Base-by-base conservation (phyloP, 2,113 vertebrate genomes). In the Dunckerocampus dactyliophorus region DNA sequence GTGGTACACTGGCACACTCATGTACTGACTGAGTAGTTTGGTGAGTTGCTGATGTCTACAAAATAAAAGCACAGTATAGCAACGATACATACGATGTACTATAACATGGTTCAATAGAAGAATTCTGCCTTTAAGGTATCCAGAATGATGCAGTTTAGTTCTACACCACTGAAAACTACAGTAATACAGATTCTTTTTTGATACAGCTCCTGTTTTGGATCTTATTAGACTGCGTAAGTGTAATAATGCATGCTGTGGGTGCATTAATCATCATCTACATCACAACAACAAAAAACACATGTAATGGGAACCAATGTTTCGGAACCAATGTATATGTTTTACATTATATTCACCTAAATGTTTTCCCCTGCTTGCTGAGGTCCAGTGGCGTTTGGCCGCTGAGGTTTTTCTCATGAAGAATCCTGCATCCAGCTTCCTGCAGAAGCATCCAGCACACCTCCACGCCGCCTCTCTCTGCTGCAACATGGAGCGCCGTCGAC, bases 401-500 rank as follows among this genome's bases (percentile, higher is more conserved):
- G 72, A 88, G 73, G 79, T 83, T 90, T 71, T 79, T 89, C 72
- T 81, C 42, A 69, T 88, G 83, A 61, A 93, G 85, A 59, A 87
- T 69, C 31, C 76, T 58, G 73, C 88, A 83, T 3, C 89, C 88
- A 3, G 83, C 69, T 34, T 67, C 88, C 83, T 88, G 88, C 80
- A 92, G 80, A 62, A 93, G 77, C 6, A 83, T 71, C 91, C 91
- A 92, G 74, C 91, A 88, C 48, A 91, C 85, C 79, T 90, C 88
- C 22, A 88, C 71, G n/a, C 77, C 80, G 0, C 91, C 92, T 48
- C 83, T 79, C 69, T 91, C 90, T 69, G 90, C 88, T 58, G 91
- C 90, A 12, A 91, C 81, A 1, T 93, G 92, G 63, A 92, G 79
- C 13, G 90, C 86, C 20, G 90, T 90, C 19, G 80, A 85, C 19